Conservation (phyloP, 2,113 vertebrate species). For the Ptilorrhoa leucosticta region DNA sequence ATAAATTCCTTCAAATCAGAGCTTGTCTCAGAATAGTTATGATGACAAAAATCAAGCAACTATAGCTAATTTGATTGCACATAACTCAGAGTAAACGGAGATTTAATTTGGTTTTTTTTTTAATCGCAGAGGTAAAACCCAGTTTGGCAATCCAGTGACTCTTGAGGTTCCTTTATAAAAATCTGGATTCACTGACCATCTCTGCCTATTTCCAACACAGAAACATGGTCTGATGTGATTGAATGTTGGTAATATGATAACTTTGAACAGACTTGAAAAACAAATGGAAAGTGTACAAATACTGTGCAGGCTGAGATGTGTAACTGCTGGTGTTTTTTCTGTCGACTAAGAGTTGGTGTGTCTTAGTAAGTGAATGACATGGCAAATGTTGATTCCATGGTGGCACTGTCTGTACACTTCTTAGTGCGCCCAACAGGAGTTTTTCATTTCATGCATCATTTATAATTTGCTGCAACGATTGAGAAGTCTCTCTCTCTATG, state of each 20-base stretch:
- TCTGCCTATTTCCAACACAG: background rate
- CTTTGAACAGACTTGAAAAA: background rate
- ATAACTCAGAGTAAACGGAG: background rate
- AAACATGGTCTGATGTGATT: background rate
- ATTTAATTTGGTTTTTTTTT: background rate
- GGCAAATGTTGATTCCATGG: background rate
- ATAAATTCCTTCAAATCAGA: background rate
- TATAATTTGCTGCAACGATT: conserved; percentile 18
- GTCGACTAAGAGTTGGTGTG: background rate
- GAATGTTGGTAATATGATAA: background rate
- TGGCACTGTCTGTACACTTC: background rate
- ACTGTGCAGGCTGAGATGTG: background rate
- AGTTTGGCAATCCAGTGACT: background rate
- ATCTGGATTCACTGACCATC: background rate
- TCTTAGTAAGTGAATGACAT: background rate
- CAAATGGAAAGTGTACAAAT: background rate
- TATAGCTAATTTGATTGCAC: background rate
- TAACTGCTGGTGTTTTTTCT: background rate
- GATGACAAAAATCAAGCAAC: background rate
- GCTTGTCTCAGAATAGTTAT: background rate
- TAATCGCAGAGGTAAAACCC: background rate
- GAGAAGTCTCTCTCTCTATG: background rate
- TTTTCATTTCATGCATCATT: conserved; percentile 61
- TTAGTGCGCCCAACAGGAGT: background rate
- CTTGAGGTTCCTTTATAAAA: background rate